A percentile compares a stretch with the other conserved stretches of the same genome.
These are phyloP conservation scores for Masnerella sp. DNA, from an alignment of 2,888 invertebrate genomes.

Conservation along the genomic window DNA sequence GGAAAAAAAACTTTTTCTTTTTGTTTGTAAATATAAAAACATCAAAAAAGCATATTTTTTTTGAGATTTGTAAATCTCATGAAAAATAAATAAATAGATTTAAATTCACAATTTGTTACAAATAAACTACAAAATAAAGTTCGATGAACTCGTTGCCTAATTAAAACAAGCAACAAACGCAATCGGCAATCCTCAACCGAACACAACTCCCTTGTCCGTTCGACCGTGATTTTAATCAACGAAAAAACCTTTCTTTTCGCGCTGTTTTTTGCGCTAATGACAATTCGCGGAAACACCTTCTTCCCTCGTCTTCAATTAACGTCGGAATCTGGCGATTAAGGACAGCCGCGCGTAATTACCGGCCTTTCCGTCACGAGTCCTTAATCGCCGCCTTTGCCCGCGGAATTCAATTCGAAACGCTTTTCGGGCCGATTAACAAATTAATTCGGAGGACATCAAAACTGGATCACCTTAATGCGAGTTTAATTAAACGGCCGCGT, in stretches of 20 bases:
- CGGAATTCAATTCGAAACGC: conserved; percentile 33
- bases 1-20: no score
- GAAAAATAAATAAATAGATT: no score
- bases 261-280: conserved; percentile 51
- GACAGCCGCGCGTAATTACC: conserved; percentile 56
- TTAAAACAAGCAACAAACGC: conserved; percentile 52
- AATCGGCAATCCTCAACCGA: conserved; percentile 34
- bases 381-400: conserved; percentile 37
- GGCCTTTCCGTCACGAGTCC: conserved; percentile 54
- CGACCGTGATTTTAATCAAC: conserved; percentile 45
- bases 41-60: no score
- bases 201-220: no score
- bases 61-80: no score
- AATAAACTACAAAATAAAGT: no score
- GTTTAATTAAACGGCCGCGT: conserved; percentile 41
- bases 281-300: conserved; percentile 55
- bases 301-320: conserved; percentile 57
- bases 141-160: conserved; percentile 31
- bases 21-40: no score
- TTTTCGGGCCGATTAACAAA: no score
- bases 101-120: no score
- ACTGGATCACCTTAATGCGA: conserved; percentile 34
- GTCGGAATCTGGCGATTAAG: conserved; percentile 57
- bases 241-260: conserved; percentile 36
- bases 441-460: neutral